Evolutionary conservation across 2,797 vertebrate species (phyloP).

Genomic region (Phataginus tricuspis): DNA sequence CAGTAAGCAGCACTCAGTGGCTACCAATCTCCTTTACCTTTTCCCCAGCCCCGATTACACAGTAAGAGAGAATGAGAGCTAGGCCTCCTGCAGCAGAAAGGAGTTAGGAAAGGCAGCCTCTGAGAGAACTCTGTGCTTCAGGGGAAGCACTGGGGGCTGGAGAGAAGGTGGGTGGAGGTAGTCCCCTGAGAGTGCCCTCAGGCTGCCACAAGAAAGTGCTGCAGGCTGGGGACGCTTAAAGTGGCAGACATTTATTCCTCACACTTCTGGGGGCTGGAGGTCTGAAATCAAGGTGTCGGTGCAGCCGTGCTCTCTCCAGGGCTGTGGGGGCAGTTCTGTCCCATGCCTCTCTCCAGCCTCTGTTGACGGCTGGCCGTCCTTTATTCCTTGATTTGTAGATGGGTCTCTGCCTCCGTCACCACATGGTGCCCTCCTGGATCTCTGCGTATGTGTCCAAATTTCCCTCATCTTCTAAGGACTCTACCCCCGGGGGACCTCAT

Average conservation of each 20-base stretch:
- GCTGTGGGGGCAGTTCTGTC: fast-evolving
- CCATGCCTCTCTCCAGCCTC: neutral
- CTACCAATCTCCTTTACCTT: neutral
- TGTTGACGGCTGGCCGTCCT: neutral
- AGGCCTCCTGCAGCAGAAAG: neutral
- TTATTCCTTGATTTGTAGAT: too few species aligned
- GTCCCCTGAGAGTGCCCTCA: neutral
- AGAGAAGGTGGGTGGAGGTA: neutral
- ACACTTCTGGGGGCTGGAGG: neutral
- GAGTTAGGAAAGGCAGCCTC: neutral
- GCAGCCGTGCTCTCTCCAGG: neutral
- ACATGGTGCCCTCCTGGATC: neutral
- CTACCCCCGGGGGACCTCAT: neutral
- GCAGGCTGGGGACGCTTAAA: neutral
- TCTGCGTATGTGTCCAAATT: neutral
- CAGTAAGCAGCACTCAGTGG: neutral
- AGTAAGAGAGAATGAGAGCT: neutral
- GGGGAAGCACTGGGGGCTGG: neutral
- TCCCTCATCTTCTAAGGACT: neutral
- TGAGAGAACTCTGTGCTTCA: fast-evolving
- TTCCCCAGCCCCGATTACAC: neutral
- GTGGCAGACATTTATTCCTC: neutral
- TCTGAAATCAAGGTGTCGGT: neutral
- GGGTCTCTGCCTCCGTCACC: fast-evolving
- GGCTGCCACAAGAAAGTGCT: neutral